Evolutionary conservation across 1,140 invertebrate species (phyloP).

Genomic region (Stegodyphus dumicola): DNA sequence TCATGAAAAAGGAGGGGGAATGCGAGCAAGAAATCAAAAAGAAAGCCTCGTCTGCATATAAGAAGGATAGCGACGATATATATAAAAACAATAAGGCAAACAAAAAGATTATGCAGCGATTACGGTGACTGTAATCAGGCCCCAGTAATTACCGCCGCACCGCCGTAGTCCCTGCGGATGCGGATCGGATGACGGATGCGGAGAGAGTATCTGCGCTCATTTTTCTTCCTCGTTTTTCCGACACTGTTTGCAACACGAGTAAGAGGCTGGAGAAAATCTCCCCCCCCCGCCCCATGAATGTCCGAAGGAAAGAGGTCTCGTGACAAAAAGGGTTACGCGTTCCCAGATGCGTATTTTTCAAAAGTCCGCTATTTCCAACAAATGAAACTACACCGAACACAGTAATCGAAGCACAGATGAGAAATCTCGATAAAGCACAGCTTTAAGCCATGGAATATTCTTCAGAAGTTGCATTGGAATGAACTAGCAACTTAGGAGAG

Average conservation of each 20-base stretch:
- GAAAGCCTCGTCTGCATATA: neutral
- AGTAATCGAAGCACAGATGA: too few relatives aligned
- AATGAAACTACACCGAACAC: too few relatives aligned
- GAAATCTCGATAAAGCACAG: too few relatives aligned
- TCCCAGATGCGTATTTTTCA: too few relatives aligned
- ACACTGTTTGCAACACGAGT: neutral
- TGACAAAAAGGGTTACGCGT: neutral
- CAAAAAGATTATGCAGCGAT: neutral
- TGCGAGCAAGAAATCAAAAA: neutral
- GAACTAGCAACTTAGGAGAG: too few relatives aligned
- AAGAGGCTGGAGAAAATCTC: neutral
- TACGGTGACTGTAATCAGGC: slow-evolving; percentile 15
- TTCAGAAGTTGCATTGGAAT: too few relatives aligned
- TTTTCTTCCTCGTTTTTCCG: slow-evolving; percentile 48
- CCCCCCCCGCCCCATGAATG: too few relatives aligned
- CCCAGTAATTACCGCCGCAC: slow-evolving; percentile 23
- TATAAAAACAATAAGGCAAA: neutral
- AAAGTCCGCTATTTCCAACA: too few relatives aligned
- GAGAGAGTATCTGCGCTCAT: slow-evolving; percentile 3
- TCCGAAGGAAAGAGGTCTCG: neutral
- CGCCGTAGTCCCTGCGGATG: neutral
- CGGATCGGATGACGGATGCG: slow-evolving; percentile 15
- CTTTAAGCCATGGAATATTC: too few relatives aligned
- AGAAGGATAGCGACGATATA: neutral
- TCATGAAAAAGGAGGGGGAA: neutral